phyloP scores from a whole-genome alignment of 2,888 invertebrate genomes.

The Papilio demoleus region DNA sequence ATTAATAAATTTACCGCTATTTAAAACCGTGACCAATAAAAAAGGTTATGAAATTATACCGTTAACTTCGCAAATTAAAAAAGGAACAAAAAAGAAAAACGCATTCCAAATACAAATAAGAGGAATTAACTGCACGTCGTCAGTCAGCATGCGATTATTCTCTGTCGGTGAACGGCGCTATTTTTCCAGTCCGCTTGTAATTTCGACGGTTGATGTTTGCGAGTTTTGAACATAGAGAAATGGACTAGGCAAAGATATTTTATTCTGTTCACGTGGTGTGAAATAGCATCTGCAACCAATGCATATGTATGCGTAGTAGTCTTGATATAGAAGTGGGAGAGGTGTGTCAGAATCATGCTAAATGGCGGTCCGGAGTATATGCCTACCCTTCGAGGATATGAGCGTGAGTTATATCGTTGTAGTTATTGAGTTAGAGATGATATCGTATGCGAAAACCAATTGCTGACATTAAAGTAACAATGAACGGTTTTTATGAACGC shows the following conservation, averaged over 20 bases:
- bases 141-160: conserved; percentile 69
- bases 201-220: conserved; percentile 66
- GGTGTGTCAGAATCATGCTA: too few species aligned
- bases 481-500: too few species aligned
- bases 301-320: too few species aligned
- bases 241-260: background rate
- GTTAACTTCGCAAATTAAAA: conserved; percentile 5
- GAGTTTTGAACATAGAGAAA: background rate
- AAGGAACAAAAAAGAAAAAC: conserved; percentile 36
- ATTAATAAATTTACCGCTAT: conserved; percentile 11
- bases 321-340: too few species aligned
- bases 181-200: conserved; percentile 69
- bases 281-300: too few species aligned
- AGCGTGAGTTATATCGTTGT: too few species aligned
- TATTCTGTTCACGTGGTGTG: too few species aligned
- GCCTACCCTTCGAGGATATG: too few species aligned
- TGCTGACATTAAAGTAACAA: too few species aligned
- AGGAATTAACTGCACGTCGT: conserved; percentile 67
- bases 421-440: too few species aligned
- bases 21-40: conserved; percentile 16
- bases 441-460: too few species aligned
- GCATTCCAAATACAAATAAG: conserved; percentile 65
- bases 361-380: too few species aligned
- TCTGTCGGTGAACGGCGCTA: conserved; percentile 58
- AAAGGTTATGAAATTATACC: conserved; percentile 33